These are phyloP conservation scores for Pituophis catenifer DNA, from an alignment of 2,113 vertebrate genomes.

Conservation along the genomic window DNA sequence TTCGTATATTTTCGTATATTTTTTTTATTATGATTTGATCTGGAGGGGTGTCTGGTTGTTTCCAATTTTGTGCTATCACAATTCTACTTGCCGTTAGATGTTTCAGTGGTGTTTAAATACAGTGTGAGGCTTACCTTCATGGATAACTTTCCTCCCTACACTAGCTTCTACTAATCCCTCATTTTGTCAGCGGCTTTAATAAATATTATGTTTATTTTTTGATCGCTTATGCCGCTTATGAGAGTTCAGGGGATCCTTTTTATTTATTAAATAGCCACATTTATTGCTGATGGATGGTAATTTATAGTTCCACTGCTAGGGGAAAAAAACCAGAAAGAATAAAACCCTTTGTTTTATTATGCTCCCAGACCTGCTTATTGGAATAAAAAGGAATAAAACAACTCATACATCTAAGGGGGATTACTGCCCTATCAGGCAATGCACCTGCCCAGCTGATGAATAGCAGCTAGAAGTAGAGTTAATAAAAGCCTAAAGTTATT, in stretches of 20 bases:
- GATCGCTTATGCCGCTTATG: slow-evolving; percentile 54
- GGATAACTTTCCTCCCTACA: slow-evolving; percentile 48
- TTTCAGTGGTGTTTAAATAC: slow-evolving; percentile 47
- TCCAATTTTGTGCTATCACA: too few relatives aligned
- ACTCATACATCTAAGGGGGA: slow-evolving; percentile 67
- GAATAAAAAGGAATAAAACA: slow-evolving; percentile 73
- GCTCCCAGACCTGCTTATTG: slow-evolving; percentile 68
- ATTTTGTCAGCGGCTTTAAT: slow-evolving; percentile 60
- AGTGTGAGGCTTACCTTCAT: slow-evolving; percentile 33
- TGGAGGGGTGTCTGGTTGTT: too few relatives aligned
- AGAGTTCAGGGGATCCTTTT: slow-evolving; percentile 67
- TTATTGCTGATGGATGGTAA: slow-evolving; percentile 70
- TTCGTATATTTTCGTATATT: too few relatives aligned
- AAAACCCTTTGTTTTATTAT: slow-evolving; percentile 72
- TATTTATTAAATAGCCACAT: slow-evolving; percentile 72
- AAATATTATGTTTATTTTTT: slow-evolving; percentile 63
- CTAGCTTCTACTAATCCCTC: slow-evolving; percentile 43
- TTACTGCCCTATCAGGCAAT: slow-evolving; percentile 76
- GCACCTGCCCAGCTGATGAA: slow-evolving; percentile 77
- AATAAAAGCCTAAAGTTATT: slow-evolving; percentile 74
- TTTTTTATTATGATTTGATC: too few relatives aligned
- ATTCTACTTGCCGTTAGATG: neutral
- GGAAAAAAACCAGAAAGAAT: slow-evolving; percentile 50
- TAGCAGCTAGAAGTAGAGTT: slow-evolving; percentile 73
- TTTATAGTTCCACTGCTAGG: slow-evolving; percentile 58